Percentiles rank a stretch among this genome's conserved stretches.
Evolutionary conservation across 2,888 invertebrate genomes (phyloP).

Genomic region (Trachelus troglodyta): DNA sequence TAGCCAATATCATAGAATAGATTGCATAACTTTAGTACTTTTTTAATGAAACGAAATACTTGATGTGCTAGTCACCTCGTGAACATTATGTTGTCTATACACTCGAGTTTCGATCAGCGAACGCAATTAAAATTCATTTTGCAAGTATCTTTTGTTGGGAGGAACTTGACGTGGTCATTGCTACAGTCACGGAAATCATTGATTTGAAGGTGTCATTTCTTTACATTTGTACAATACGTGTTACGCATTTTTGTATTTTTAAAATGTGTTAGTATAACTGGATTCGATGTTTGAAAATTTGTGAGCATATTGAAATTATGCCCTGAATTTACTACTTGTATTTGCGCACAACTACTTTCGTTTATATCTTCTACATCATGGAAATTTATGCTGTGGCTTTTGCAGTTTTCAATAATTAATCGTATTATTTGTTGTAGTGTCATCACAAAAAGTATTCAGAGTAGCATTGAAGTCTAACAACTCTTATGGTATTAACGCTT

Average conservation of each 20-base stretch:
- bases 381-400: not conserved
- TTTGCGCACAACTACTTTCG: not conserved
- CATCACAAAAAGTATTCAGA: not conserved
- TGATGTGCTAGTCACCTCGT: constrained; percentile 6
- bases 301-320: not conserved
- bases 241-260: not conserved
- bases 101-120: not conserved
- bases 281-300: not conserved
- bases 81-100: constrained; percentile 1
- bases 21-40: constrained; percentile 7
- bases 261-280: not conserved
- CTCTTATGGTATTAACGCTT: not conserved
- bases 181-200: not conserved
- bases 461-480: not conserved
- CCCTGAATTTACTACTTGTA: not conserved
- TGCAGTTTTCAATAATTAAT: not conserved
- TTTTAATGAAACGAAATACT: constrained; percentile 7
- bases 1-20: constrained; percentile 4
- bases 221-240: not conserved
- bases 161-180: not conserved
- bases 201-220: not conserved
- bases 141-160: not conserved
- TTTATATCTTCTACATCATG: not conserved
- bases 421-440: not conserved
- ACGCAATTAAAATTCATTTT: not conserved